Percentiles rank a stretch among this genome's conserved stretches.
Evolutionary conservation across 64 coral and sea anemone species (phyloP).

Genomic region (Stylophora pistillata): DNA sequence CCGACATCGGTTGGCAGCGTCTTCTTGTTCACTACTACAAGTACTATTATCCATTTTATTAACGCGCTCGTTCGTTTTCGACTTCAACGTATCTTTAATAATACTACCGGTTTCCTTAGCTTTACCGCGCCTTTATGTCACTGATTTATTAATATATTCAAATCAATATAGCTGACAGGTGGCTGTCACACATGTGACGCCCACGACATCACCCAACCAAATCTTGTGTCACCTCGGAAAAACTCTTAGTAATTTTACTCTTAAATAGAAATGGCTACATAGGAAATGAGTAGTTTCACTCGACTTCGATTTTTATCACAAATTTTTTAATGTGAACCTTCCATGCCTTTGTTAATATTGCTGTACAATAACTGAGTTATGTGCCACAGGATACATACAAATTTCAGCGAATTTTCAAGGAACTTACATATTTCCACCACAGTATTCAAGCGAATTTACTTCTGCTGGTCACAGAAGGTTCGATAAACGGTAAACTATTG

Average conservation of each 20-base stretch:
- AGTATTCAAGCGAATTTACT: no score
- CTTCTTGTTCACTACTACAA: slow-evolving; percentile 7
- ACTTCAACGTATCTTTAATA: background rate
- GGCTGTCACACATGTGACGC: slow-evolving; percentile 4
- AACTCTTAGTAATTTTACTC: background rate
- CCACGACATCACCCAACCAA: background rate
- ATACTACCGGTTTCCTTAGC: background rate
- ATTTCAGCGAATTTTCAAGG: no score
- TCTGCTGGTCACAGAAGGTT: no score
- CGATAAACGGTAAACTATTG: background rate
- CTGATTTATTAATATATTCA: slow-evolving; percentile 36
- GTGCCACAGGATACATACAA: no score
- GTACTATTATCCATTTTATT: slow-evolving; percentile 34
- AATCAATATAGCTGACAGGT: slow-evolving; percentile 33
- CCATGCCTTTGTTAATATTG: no score
- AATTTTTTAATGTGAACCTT: no score
- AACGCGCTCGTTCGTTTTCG: background rate
- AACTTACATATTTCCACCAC: no score
- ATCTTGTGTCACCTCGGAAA: background rate
- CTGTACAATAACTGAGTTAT: no score
- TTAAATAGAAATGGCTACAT: background rate
- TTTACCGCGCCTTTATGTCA: slow-evolving; percentile 22
- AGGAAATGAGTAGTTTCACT: background rate
- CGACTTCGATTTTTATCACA: background rate
- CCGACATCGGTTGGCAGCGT: slow-evolving; percentile 25